Percentiles rank a stretch among this genome's conserved stretches.
Evolutionary conservation across 2,888 invertebrate species (phyloP).

Genomic region (Herminia tarsipennalis): DNA sequence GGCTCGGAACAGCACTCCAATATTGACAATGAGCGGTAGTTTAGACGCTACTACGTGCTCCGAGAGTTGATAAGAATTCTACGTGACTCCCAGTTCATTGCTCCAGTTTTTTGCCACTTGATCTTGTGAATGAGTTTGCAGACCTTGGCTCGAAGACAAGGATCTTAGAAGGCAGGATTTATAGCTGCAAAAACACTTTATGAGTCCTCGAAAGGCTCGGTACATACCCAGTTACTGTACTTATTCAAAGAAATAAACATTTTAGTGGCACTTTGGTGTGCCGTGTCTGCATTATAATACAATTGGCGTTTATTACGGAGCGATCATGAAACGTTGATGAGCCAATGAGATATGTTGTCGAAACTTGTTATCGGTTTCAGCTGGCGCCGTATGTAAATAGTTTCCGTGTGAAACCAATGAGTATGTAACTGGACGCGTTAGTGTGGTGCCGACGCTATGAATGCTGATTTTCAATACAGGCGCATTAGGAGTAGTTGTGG

Average conservation of each 20-base stretch:
- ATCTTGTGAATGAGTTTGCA: constrained; percentile 80
- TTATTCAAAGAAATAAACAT: constrained; percentile 43
- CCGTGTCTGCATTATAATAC: constrained; percentile 27
- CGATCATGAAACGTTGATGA: constrained; percentile 46
- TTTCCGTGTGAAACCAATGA: constrained; percentile 61
- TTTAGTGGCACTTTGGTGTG: constrained; percentile 34
- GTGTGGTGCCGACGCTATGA: constrained; percentile 52
- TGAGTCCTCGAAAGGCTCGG: constrained; percentile 42
- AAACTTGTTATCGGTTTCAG: constrained; percentile 53
- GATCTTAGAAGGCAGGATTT: constrained; percentile 67
- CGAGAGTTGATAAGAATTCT: constrained; percentile 74
- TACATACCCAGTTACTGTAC: constrained; percentile 43
- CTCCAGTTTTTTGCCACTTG: constrained; percentile 81
- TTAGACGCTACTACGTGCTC: constrained; percentile 81
- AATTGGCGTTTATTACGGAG: constrained; percentile 37
- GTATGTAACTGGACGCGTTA: constrained; percentile 60
- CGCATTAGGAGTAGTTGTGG: constrained; percentile 75
- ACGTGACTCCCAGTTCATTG: constrained; percentile 83
- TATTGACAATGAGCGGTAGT: constrained; percentile 85
- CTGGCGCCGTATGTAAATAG: constrained; percentile 34
- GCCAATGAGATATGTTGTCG: constrained; percentile 46
- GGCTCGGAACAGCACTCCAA: constrained; percentile 75
- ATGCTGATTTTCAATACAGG: constrained; percentile 77
- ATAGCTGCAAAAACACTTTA: constrained; percentile 62
- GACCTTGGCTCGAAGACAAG: constrained; percentile 71